Evolutionary conservation across 2,113 vertebrate species (phyloP).

Genomic region (Petrocephalus microphthalmus): DNA sequence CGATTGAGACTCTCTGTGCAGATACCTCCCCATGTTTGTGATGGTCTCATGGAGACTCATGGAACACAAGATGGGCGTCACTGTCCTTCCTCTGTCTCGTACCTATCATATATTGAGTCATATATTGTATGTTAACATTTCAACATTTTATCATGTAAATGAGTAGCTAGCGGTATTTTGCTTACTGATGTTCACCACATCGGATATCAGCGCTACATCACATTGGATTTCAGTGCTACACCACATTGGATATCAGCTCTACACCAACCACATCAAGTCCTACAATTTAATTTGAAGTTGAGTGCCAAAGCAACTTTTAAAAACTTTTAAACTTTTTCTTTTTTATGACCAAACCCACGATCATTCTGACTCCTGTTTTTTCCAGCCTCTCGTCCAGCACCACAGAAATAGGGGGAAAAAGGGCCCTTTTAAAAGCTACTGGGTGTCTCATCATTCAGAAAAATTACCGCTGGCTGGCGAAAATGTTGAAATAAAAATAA

Average conservation of each 20-base stretch:
- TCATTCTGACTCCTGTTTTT: background rate
- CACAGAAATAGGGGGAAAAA: background rate
- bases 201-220: no score
- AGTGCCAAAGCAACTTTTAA: background rate
- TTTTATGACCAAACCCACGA: background rate
- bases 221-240: no score
- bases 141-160: no score
- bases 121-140: no score
- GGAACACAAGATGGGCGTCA: background rate
- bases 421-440: background rate
- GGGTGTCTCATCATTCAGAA: background rate
- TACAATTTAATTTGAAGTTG: background rate
- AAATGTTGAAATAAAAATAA: background rate
- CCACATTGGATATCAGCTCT: background rate
- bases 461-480: background rate
- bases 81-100: background rate
- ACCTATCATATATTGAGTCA: no score
- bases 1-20: background rate
- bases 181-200: no score
- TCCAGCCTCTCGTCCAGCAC: background rate
- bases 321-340: background rate
- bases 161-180: no score
- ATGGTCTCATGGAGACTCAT: background rate
- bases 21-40: background rate
- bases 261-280: background rate